Percentiles rank a stretch among this genome's conserved stretches.
Evolutionary conservation across 2,113 vertebrate species (phyloP).

Genomic region (Bombycilla garrulus): DNA sequence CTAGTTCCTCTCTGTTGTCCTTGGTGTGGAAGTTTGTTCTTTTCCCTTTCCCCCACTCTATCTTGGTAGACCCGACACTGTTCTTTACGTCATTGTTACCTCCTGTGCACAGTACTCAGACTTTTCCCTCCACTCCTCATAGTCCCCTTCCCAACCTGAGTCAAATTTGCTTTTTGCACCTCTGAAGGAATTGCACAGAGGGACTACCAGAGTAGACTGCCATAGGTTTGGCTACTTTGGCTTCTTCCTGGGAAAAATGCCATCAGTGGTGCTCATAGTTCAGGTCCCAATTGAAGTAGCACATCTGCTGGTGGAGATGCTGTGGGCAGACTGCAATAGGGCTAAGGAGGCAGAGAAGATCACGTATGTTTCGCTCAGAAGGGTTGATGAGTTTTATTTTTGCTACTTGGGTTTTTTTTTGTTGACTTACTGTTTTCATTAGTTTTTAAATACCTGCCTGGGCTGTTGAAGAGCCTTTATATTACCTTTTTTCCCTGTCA

Average conservation of each 20-base stretch:
- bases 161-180: background rate
- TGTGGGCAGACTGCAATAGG: fast-evolving
- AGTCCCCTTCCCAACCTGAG: background rate
- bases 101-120: background rate
- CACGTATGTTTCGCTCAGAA: background rate
- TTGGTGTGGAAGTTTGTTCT: background rate
- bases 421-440: background rate
- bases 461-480: background rate
- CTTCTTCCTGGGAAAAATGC: background rate
- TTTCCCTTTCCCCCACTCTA: background rate
- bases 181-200: background rate
- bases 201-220: background rate
- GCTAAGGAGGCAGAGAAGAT: background rate
- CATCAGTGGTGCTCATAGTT: background rate
- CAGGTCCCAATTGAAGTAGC: background rate
- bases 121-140: background rate
- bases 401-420: background rate
- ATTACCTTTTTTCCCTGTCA: background rate
- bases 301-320: background rate
- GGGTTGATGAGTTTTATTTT: background rate
- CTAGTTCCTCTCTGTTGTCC: background rate
- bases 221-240: fast-evolving
- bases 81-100: background rate
- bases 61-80: fast-evolving
- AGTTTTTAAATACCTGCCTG: background rate